A percentile compares a stretch with the other conserved stretches of the same genome.
Conservation (phyloP, 1,140 invertebrate genomes). For the Orius insidiosus region DNA sequence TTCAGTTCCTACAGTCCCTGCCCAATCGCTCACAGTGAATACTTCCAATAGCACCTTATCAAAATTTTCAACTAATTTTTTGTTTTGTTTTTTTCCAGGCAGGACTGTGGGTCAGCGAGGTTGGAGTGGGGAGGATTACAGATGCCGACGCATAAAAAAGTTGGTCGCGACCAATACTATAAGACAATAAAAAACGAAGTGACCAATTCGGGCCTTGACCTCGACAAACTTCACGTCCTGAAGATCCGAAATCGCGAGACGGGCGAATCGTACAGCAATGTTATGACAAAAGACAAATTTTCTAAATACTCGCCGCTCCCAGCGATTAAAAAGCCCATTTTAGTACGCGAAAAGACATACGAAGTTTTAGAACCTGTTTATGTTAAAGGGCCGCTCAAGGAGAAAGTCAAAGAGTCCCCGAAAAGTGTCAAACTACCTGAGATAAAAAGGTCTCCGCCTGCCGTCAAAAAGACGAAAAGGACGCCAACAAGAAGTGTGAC, state of each 20-base stretch:
- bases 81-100: too few relatives aligned
- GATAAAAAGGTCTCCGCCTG: neutral
- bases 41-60: too few relatives aligned
- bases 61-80: too few relatives aligned
- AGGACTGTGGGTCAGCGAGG: too few relatives aligned
- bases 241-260: constrained; percentile 6
- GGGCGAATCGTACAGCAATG: constrained; percentile 4
- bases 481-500: neutral
- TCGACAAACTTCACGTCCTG: constrained; percentile 4
- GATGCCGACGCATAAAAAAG: too few relatives aligned
- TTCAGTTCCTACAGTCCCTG: too few relatives aligned
- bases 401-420: neutral
- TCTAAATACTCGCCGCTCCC: constrained; percentile 8
- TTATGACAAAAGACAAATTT: constrained; percentile 10
- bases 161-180: too few relatives aligned
- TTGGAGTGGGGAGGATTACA: too few relatives aligned
- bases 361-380: constrained; percentile 8
- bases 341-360: constrained; percentile 4
- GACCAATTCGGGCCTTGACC: neutral
- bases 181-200: too few relatives aligned
- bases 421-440: too few relatives aligned
- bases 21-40: too few relatives aligned
- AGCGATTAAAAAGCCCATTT: neutral
- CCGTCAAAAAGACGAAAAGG: neutral
- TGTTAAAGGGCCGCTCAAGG: constrained; percentile 1